These are phyloP conservation scores for Pentalonia nigronervosa DNA, from an alignment of 1,140 invertebrate genomes.

Conservation along the genomic window DNA sequence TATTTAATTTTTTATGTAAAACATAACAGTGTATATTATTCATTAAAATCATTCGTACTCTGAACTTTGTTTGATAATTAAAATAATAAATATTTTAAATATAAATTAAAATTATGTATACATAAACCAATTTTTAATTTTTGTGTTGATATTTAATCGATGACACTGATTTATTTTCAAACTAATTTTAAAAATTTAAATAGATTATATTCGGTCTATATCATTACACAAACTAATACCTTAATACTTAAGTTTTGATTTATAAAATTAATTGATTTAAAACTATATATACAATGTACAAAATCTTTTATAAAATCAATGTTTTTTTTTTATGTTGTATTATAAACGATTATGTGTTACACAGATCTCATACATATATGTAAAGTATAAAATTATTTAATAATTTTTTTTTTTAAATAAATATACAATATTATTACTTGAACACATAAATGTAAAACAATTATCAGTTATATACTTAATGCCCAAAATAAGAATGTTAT, in stretches of 20 bases:
- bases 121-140: background rate
- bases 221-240: background rate
- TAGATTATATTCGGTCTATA: background rate
- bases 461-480: background rate
- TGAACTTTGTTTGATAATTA: background rate
- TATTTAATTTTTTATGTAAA: background rate
- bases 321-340: background rate
- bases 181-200: background rate
- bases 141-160: background rate
- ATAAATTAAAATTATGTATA: background rate
- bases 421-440: background rate
- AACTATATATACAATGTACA: background rate
- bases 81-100: background rate
- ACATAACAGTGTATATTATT: background rate
- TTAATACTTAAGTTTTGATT: background rate
- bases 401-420: background rate
- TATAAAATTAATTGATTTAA: background rate
- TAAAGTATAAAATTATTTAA: background rate
- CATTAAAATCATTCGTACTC: background rate
- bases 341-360: background rate
- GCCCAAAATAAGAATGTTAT: background rate
- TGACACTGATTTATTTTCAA: background rate
- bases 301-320: conserved; percentile 5
- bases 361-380: background rate
- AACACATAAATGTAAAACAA: conserved; percentile 18